These are phyloP conservation scores for Dermolepida albohirtum DNA, from an alignment of 2,888 invertebrate genomes.

Conservation along the genomic window DNA sequence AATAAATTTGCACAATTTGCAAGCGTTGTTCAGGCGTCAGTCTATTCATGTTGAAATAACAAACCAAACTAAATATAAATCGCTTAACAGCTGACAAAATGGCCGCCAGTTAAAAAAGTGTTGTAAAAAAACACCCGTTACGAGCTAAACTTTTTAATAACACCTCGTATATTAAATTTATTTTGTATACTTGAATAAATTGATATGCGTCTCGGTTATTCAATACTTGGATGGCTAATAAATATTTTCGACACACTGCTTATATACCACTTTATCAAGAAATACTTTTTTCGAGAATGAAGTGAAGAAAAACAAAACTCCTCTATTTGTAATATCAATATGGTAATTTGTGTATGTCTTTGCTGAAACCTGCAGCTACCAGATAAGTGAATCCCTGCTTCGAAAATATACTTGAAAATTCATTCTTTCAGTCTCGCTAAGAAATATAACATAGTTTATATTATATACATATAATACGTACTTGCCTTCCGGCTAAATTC, in stretches of 20 bases:
- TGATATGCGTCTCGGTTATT: not conserved
- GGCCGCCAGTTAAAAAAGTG: too few relatives aligned
- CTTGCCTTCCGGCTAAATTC: constrained; percentile 31
- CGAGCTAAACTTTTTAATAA: too few relatives aligned
- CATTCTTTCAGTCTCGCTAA: constrained; percentile 30
- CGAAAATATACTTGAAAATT: constrained; percentile 35
- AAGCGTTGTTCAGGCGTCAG: too few relatives aligned
- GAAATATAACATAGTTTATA: constrained; percentile 40
- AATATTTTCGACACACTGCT: constrained; percentile 5
- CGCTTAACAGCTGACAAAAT: too few relatives aligned
- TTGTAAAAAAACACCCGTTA: too few relatives aligned
- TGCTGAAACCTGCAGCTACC: constrained; percentile 24
- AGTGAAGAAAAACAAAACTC: constrained; percentile 24
- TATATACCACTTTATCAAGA: not conserved
- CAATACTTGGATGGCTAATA: constrained; percentile 1
- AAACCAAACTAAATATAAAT: too few relatives aligned
- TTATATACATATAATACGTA: constrained; percentile 14
- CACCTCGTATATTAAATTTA: too few relatives aligned
- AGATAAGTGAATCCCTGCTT: constrained; percentile 32
- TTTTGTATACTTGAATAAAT: not conserved
- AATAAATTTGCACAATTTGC: too few relatives aligned
- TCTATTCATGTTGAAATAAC: too few relatives aligned
- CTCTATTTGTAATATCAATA: constrained; percentile 15
- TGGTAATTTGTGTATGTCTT: constrained; percentile 25
- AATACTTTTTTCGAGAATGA: constrained; percentile 6